A percentile compares a stretch with the other conserved stretches of the same genome.
Evolutionary conservation across 2,797 vertebrate species (phyloP).

Genomic region (Columba guinea): DNA sequence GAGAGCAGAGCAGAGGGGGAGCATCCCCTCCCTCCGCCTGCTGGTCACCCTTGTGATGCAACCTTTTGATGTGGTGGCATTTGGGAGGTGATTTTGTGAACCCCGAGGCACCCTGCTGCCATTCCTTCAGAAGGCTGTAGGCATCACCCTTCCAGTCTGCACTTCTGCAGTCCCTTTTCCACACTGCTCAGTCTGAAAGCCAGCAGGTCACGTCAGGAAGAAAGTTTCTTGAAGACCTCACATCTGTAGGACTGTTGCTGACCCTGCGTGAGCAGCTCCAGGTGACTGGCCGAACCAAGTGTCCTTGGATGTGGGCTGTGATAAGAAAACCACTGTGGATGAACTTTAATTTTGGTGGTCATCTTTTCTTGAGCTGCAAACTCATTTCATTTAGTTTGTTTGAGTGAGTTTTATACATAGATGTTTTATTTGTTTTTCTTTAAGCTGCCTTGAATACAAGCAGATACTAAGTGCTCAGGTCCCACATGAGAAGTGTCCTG

Average conservation of each 20-base stretch:
- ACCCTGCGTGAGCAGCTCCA: background rate
- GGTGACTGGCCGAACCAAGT: background rate
- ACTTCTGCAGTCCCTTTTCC: background rate
- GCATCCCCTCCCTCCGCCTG: background rate
- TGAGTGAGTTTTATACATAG: background rate
- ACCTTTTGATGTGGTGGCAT: background rate
- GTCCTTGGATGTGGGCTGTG: background rate
- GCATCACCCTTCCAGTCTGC: background rate
- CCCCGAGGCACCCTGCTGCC: fast-evolving
- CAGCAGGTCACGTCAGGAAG: fast-evolving
- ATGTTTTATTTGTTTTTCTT: background rate
- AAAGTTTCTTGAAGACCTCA: background rate
- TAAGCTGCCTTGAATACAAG: background rate
- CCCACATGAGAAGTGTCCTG: background rate
- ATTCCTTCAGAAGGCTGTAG: background rate
- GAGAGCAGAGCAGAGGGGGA: background rate
- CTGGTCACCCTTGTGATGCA: background rate
- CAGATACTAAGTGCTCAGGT: background rate
- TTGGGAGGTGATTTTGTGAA: background rate
- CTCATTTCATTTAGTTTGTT: background rate
- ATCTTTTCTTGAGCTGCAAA: background rate
- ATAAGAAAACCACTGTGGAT: background rate
- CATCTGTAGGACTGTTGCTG: background rate
- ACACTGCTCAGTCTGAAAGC: background rate
- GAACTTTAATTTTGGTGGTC: background rate